phyloP scores from a whole-genome alignment of 2,797 vertebrate genomes.

The Macropus fuliginosus region DNA sequence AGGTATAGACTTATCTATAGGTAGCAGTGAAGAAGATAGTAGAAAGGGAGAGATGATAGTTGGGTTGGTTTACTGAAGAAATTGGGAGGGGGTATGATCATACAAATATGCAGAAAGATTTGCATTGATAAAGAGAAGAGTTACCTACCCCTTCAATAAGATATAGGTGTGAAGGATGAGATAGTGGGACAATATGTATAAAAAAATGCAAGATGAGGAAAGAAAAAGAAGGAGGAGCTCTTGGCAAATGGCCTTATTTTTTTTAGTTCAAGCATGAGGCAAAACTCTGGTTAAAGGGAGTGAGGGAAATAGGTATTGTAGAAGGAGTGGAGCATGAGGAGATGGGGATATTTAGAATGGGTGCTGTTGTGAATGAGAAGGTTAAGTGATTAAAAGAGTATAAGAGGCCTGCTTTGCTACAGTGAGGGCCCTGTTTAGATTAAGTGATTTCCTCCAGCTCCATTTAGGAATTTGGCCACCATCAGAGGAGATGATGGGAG shows the following conservation, averaged over 20 bases:
- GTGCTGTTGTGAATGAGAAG: not conserved
- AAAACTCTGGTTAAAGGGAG: not conserved
- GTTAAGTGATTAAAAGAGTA: not conserved
- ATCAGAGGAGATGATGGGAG: not conserved
- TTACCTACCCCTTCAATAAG: not conserved
- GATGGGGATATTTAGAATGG: not conserved
- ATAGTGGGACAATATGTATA: not conserved
- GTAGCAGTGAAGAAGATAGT: not conserved
- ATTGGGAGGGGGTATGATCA: not conserved
- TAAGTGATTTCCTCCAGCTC: not conserved
- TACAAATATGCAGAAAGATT: not conserved
- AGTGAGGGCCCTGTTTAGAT: not conserved
- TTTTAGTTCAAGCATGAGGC: not conserved
- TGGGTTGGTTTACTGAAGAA: not conserved
- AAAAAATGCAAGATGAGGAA: not conserved
- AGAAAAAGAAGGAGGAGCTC: not conserved
- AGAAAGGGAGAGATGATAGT: not conserved
- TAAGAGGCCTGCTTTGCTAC: not conserved
- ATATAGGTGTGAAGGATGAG: not conserved
- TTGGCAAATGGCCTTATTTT: not conserved
- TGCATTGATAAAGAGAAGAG: not conserved
- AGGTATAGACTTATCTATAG: not conserved
- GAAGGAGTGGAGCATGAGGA: not conserved
- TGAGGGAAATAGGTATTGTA: not conserved
- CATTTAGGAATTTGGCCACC: not conserved